phyloP scores from a whole-genome alignment of 2,888 invertebrate genomes.

The Aleiodes alternator region DNA sequence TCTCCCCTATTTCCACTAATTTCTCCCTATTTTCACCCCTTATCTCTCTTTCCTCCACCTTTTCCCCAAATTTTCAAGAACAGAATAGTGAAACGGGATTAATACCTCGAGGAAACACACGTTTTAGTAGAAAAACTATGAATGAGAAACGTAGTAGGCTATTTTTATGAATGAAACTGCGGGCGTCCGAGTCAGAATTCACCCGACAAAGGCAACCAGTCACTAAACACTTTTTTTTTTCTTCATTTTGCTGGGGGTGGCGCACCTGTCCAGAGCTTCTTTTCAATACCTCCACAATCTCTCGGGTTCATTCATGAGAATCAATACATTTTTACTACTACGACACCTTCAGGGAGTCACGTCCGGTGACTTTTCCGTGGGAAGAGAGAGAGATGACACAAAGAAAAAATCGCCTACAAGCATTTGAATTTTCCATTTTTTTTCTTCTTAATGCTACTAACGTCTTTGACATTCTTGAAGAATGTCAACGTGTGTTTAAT shows the following conservation, averaged over 20 bases:
- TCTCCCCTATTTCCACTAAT: too few species aligned
- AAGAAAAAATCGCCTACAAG: too few species aligned
- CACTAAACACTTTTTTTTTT: constrained; percentile 33
- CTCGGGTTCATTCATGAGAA: constrained; percentile 11
- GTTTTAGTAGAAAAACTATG: constrained; percentile 25
- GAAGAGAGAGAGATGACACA: too few species aligned
- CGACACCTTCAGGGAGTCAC: constrained; percentile 29
- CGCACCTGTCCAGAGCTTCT: constrained; percentile 13
- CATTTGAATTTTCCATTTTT: too few species aligned
- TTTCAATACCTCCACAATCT: background rate
- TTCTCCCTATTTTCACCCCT: too few species aligned
- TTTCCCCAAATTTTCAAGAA: too few species aligned
- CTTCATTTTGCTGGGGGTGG: constrained; percentile 1
- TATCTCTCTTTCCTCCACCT: too few species aligned
- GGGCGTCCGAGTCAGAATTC: constrained; percentile 24
- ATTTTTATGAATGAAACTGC: constrained; percentile 56
- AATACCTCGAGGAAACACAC: constrained; percentile 1
- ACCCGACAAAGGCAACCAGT: constrained; percentile 40
- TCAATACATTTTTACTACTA: background rate
- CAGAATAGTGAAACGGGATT: constrained; percentile 24
- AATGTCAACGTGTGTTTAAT: background rate
- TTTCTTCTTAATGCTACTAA: too few species aligned
- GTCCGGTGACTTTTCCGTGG: constrained; percentile 29
- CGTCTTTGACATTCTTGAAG: constrained; percentile 9
- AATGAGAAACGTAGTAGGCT: constrained; percentile 51